Evolutionary conservation across 2,113 vertebrate species (phyloP), one percentile per base, ranked within the genome.

Genomic region (Ameiurus melas): DNA sequence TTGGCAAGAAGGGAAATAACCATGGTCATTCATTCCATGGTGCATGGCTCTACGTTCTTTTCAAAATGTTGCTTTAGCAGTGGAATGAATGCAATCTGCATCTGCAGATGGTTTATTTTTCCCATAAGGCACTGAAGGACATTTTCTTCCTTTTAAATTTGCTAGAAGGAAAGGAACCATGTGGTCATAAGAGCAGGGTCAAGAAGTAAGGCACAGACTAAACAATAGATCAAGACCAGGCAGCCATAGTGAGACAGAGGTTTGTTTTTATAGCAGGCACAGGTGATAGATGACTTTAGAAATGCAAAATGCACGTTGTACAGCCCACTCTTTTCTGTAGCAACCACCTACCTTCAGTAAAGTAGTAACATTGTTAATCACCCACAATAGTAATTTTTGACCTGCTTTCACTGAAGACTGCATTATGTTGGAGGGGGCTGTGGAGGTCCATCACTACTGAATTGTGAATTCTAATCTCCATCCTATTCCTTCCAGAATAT

Each of bases 261-360:
- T 78, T 82, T 70, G 58, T 81, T 82, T 57, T 51, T 82, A 33
- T 7, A 43, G 79, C 78, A 60, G 55, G 55, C 70, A 82, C 58
- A 81, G 64, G 33, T 87, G 78, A 71, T 55, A 47, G 62, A 87
- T 68, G 30, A 87, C 77, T 36, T 82, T 39, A 70, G 86, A 57
- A 82, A 82, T 2, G 30, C 85, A 86, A 80, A 86, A 81, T 80
- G 85, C 27, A 51, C 12, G 12, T 3, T 62, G 22, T 14, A 60
- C 27, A 80, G 60, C 30, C 47, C 60, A 27, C 43, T 16, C 30
- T 58, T 43, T 70, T 87, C 78, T 25, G 8, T 43, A 71, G 64
- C 43, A 82, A 43, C 62, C 43, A 82, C 64, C 78, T 19, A 68
- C 20, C 47, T 4, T 77, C 57, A 75, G 55, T 85, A 60, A 75